Percentiles rank a stretch among this genome's conserved stretches.
phyloP scores from a whole-genome alignment of 2,888 invertebrate species.

The Ornithoptera priamus region DNA sequence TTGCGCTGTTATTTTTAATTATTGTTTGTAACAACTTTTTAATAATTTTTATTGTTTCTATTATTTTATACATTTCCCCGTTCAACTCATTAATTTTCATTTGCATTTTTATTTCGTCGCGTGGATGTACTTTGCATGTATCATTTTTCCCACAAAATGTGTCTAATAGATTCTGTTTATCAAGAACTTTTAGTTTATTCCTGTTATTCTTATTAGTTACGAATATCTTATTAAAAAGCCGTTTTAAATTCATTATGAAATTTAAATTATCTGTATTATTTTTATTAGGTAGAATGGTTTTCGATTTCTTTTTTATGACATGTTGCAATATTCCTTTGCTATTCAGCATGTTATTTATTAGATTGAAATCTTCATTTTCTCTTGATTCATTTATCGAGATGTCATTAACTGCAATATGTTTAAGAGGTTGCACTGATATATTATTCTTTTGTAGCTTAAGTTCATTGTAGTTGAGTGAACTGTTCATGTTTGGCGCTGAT shows the following conservation, averaged over 20 bases:
- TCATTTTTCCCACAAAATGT: slow-evolving; percentile 53
- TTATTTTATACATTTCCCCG: slow-evolving; percentile 49
- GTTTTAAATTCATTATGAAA: slow-evolving; percentile 51
- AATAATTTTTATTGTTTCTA: slow-evolving; percentile 54
- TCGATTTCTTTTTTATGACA: slow-evolving; percentile 36
- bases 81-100: slow-evolving; percentile 51
- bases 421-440: neutral
- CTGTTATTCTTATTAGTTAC: slow-evolving; percentile 34
- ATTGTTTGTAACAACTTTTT: slow-evolving; percentile 53
- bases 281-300: slow-evolving; percentile 35
- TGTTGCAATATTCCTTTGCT: slow-evolving; percentile 17
- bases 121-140: slow-evolving; percentile 44
- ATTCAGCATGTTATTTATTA: slow-evolving; percentile 7
- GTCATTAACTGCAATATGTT: neutral
- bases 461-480: neutral
- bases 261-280: slow-evolving; percentile 40
- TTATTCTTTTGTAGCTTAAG: slow-evolving; percentile 3
- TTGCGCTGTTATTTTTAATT: slow-evolving; percentile 36
- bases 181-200: slow-evolving; percentile 31
- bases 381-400: neutral
- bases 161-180: slow-evolving; percentile 45
- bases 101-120: slow-evolving; percentile 43
- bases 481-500: neutral
- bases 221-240: slow-evolving; percentile 53
- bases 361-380: neutral